Conservation (phyloP, 2,113 vertebrate genomes). For the Oophaga pumilio region DNA sequence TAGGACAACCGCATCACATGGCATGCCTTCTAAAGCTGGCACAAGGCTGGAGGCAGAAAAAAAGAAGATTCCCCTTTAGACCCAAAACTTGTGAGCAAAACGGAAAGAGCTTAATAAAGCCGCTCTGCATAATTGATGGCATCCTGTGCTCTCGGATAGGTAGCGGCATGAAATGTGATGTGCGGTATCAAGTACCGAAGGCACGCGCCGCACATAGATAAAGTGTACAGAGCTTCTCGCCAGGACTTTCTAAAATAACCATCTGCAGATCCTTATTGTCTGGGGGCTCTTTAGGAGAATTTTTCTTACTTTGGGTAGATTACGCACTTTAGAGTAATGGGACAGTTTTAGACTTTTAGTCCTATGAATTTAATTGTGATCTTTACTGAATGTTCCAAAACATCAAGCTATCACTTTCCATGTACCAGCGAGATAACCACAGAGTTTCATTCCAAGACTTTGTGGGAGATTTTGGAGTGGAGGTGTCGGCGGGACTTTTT, state of each 20-base stretch:
- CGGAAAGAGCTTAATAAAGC: background rate
- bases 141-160: background rate
- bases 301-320: background rate
- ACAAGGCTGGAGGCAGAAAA: background rate
- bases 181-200: conserved; percentile 39
- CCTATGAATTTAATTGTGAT: background rate
- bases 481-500: no score
- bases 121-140: conserved; percentile 42
- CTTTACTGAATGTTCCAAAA: background rate
- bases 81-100: background rate
- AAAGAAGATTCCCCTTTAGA: background rate
- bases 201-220: conserved; percentile 35
- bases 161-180: conserved; percentile 42
- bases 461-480: no score
- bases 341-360: no score
- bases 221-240: background rate
- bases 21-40: no score
- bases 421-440: background rate
- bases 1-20: no score
- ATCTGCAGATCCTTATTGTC: background rate
- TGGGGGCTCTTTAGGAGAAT: background rate
- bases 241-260: conserved; percentile 35
- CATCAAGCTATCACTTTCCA: background rate
- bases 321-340: background rate
- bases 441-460: background rate